A percentile compares a stretch with the other conserved stretches of the same genome.
phyloP scores from a whole-genome alignment of 2,888 invertebrate genomes.

The Ecliptopera silaceata region DNA sequence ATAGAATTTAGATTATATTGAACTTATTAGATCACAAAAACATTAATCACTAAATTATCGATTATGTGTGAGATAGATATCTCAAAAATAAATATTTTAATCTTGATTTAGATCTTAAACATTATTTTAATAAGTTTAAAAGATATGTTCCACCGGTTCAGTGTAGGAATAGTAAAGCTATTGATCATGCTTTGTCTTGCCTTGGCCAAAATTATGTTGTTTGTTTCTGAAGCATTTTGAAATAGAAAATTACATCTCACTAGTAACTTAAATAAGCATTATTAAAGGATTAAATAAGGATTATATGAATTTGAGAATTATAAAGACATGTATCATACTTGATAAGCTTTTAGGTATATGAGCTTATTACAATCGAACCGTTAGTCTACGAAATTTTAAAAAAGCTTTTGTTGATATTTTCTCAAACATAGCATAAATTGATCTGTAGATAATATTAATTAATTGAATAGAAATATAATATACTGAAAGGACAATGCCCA shows the following conservation, averaged over 20 bases:
- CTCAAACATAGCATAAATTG: background rate
- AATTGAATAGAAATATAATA: background rate
- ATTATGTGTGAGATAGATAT: too few species aligned
- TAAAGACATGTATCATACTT: background rate
- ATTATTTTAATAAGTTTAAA: background rate
- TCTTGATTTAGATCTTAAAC: background rate
- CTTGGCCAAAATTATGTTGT: background rate
- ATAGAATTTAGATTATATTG: too few species aligned
- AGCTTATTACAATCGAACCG: background rate
- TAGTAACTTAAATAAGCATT: conserved; percentile 8
- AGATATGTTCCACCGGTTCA: background rate
- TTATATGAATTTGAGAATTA: background rate
- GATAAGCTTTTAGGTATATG: conserved; percentile 1
- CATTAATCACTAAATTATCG: too few species aligned
- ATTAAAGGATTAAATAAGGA: background rate
- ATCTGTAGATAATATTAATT: background rate
- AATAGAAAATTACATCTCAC: background rate
- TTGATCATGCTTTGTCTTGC: conserved; percentile 4
- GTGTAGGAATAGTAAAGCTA: conserved; percentile 1
- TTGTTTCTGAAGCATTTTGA: conserved; percentile 3
- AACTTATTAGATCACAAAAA: too few species aligned
- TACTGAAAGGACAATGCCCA: too few species aligned
- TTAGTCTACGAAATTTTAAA: background rate
- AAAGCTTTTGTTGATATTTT: background rate
- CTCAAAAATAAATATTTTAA: too few species aligned